These are phyloP conservation scores for Cryptoprocta ferox DNA, from an alignment of 2,797 vertebrate species.

Conservation along the genomic window DNA sequence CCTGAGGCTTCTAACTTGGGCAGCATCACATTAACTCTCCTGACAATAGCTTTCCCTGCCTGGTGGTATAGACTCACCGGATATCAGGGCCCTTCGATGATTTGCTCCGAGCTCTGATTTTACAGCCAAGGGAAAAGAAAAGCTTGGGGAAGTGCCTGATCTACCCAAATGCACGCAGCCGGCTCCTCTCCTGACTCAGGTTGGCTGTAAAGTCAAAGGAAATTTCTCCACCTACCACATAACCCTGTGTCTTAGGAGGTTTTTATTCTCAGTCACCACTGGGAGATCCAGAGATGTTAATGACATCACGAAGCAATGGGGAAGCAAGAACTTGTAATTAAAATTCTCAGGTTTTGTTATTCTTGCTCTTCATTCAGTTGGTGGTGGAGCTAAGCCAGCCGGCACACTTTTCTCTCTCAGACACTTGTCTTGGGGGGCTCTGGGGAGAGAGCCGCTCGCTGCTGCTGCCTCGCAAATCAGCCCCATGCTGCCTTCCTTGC, in stretches of 20 bases:
- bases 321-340: conserved; percentile 29
- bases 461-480: background rate
- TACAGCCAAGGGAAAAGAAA: background rate
- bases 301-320: background rate
- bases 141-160: background rate
- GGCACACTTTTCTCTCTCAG: background rate
- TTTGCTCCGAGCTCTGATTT: background rate
- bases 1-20: background rate
- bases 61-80: background rate
- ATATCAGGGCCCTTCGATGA: rapidly evolving
- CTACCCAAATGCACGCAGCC: background rate
- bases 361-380: conserved; percentile 16
- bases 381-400: background rate
- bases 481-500: background rate
- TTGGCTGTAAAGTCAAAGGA: background rate
- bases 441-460: background rate
- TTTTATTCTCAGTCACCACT: conserved; percentile 17
- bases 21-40: background rate
- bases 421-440: background rate
- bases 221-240: background rate
- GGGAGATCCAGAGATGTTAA: conserved; percentile 5
- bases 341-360: conserved; percentile 16
- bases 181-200: background rate
- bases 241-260: conserved; percentile 34
- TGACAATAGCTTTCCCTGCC: background rate